These are phyloP conservation scores for Bombus huntii DNA, from an alignment of 1,140 invertebrate genomes.

Conservation along the genomic window DNA sequence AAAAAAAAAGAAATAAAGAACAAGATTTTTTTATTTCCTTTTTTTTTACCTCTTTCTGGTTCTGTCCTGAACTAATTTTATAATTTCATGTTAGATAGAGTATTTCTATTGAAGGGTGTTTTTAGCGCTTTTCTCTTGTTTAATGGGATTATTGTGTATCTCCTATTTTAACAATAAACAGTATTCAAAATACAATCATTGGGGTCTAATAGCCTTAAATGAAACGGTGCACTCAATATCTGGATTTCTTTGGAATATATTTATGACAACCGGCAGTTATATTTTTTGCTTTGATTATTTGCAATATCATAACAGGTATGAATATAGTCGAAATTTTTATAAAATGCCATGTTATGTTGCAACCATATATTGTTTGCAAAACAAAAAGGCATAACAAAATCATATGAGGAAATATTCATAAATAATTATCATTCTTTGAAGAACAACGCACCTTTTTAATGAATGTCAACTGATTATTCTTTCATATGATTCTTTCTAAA, in stretches of 20 bases:
- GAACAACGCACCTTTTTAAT: not conserved
- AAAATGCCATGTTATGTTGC: not conserved
- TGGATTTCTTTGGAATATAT: not conserved
- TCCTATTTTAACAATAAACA: not conserved
- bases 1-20: not conserved
- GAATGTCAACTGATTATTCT: no score
- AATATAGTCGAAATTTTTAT: not conserved
- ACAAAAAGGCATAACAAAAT: not conserved
- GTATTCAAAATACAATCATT: not conserved
- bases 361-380: not conserved
- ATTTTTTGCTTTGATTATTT: not conserved
- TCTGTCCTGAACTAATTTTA: not conserved
- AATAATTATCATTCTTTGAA: not conserved
- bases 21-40: not conserved
- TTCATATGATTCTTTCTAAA: no score
- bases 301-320: no score
- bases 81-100: not conserved
- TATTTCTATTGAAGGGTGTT: not conserved
- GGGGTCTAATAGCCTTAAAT: not conserved
- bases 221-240: conserved; percentile 17
- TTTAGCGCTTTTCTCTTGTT: not conserved
- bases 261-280: not conserved
- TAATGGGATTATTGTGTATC: not conserved
- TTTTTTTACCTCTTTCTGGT: not conserved
- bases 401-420: not conserved